Evolutionary conservation across 2,797 vertebrate genomes (phyloP), one percentile per base, ranked within the genome.

Genomic region (Rhynchonycteris naso): DNA sequence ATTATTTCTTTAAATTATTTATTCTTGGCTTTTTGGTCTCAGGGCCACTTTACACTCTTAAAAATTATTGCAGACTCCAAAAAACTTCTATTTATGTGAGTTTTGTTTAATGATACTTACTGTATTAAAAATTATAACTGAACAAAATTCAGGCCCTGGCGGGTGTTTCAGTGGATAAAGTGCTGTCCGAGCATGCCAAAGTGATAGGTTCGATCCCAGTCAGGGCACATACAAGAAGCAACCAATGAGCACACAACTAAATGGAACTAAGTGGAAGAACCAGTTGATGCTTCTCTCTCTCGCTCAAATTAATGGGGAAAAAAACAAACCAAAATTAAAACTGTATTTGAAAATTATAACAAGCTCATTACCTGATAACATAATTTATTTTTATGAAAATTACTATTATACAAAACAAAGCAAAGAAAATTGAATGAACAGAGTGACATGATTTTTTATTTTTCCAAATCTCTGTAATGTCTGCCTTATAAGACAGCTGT

Each of bases 341-440:
- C 33, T 72, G 5, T 78, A 80, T 82, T 72, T 92, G 33, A 84
- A 90, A 90, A 83, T 52, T 56, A 79, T 58, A 76, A 75, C 50
- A 61, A 80, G 5, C 6, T 75, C 13, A 75, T 74, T 84, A 80
- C 7, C 19, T 35, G 11, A 28, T n/a, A 30, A 58, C 10, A 38
- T 91, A 52, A 87, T 63, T 86, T 63, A 52, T 61, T 79, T 75
- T 68, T 74, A 79, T 66, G n/a, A 92, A 94, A 76, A 75, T 47
- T 75, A 52, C 1, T 76, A 33, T 61, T 88, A 82, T 68, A 1
- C 22, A 50, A 87, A 82, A n/a, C n/a, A 80, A 74, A 92, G 1
- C 1, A n/a, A 63, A 22, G 9, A 59, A 68, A 93, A 28, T 35
- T 66, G 33, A 72, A 61, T 19, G 47, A 18, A 3, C 38, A 16